Evolutionary conservation across 2,797 vertebrate species (phyloP), one percentile per base, ranked within the genome.

Genomic region (Betta splendens): DNA sequence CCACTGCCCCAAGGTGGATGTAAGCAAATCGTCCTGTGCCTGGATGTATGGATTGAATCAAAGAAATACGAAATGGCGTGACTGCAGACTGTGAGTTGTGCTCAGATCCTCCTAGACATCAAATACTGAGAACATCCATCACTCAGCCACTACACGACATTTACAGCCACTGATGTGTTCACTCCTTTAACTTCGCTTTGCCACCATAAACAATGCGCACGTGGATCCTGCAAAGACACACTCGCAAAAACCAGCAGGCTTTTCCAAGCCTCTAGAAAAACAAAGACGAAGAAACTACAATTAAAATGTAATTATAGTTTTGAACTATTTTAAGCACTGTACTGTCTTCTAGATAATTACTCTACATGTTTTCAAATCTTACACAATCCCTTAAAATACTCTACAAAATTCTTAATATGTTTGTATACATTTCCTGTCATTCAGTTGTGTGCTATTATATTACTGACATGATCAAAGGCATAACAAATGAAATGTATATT

Each of bases 1-100:
- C 50, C 44, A 12, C 36, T 21, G 16, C 38, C 33, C 25, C 45
- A 37, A 4, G 29, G 39, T 66, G 18, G 42, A 54, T 26, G 44
- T 52, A 64, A 56, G 53, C 37, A 20, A 38, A 20, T 7, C 8
- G 2, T 25, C 22, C 6, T 5, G 64, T 48, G 60, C 45, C 26
- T 21, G 46, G 20, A 61, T 67, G 72, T 37, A 74, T 73, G 75
- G 65, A 72, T 67, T 64, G 61, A 84, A 83, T 80, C 80, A 74
- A 36, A 16, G 15, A 35, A 18, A 56, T 46, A 29, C 56, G 43
- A 68, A 52, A 56, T 77, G 69, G 60, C 72, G 68, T 83, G 81
- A 77, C 74, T 75, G 53, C 29, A 10, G 43, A 46, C 68, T 45
- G 44, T 16, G 50, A 78, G 43, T 73, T 59, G 52, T 22, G 37